Percentiles rank a stretch among this genome's conserved stretches.
Evolutionary conservation across 1,140 invertebrate genomes (phyloP).

Genomic region (Kradibia gibbosae): DNA sequence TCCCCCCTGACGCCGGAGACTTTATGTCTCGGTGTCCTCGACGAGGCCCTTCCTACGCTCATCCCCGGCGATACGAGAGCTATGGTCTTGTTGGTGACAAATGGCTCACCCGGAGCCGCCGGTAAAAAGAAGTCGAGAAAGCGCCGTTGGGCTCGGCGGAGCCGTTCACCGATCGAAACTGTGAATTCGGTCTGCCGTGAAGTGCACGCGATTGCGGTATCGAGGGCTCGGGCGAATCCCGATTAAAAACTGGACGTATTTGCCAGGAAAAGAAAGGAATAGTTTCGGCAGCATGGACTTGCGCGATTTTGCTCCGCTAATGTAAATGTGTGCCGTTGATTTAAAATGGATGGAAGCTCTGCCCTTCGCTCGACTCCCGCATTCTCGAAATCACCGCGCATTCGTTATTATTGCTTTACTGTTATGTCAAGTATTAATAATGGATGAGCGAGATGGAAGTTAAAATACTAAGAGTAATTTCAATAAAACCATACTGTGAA

Average conservation of each 20-base stretch:
- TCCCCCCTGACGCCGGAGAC: background rate
- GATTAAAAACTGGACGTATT: no score
- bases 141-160: no score
- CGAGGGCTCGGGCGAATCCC: no score
- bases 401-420: background rate
- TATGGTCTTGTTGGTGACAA: background rate
- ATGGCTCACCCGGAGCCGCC: no score
- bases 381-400: background rate
- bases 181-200: no score
- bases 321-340: no score
- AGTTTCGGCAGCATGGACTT: no score
- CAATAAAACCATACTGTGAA: background rate
- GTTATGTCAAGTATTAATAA: background rate
- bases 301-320: no score
- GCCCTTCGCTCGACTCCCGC: background rate
- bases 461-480: background rate
- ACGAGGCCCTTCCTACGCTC: background rate
- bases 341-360: background rate
- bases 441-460: background rate
- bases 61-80: background rate
- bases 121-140: no score
- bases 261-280: no score
- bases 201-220: no score
- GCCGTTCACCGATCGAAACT: no score
- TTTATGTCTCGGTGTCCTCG: background rate